Percentiles rank a stretch among this genome's conserved stretches.
phyloP scores from a whole-genome alignment of 2,797 vertebrate genomes.

The Leptatherina wallacei region DNA sequence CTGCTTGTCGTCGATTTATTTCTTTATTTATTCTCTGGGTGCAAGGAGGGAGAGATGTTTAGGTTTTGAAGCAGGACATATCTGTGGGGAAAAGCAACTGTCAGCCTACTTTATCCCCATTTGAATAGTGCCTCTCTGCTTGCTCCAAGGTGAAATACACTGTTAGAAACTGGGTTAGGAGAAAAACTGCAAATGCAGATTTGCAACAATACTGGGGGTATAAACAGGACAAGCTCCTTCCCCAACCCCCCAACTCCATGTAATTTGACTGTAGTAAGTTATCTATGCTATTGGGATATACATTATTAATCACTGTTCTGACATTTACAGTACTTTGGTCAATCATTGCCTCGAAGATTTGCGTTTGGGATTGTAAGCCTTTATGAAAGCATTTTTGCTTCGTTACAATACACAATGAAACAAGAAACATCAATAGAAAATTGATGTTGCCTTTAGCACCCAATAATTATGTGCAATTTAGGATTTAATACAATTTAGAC shows the following conservation, averaged over 20 bases:
- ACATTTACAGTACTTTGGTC: slow-evolving; percentile 28
- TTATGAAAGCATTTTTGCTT: slow-evolving; percentile 15
- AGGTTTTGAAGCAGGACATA: slow-evolving; percentile 79
- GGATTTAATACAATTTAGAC: background rate
- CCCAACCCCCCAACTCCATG: slow-evolving; percentile 11
- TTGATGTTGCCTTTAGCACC: background rate
- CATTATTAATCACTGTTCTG: slow-evolving; percentile 56
- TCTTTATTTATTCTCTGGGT: slow-evolving; percentile 78
- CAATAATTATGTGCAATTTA: background rate
- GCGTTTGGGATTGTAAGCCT: slow-evolving; percentile 27
- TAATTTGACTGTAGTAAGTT: slow-evolving; percentile 33
- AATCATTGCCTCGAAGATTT: slow-evolving; percentile 5
- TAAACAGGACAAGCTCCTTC: slow-evolving; percentile 6
- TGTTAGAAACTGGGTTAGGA: slow-evolving; percentile 73
- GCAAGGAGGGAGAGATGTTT: slow-evolving; percentile 73
- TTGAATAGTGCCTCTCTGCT: slow-evolving; percentile 72
- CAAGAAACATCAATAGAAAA: background rate
- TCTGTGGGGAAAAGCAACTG: slow-evolving; percentile 71
- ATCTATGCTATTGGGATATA: slow-evolving; percentile 46
- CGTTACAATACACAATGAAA: background rate
- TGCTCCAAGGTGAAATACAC: slow-evolving; percentile 73
- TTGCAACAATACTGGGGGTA: slow-evolving; percentile 41
- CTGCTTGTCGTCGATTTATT: slow-evolving; percentile 74
- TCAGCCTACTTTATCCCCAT: slow-evolving; percentile 80
- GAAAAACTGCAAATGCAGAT: slow-evolving; percentile 37